Conservation (phyloP, 2,113 vertebrate genomes). For the Phycodurus eques region DNA sequence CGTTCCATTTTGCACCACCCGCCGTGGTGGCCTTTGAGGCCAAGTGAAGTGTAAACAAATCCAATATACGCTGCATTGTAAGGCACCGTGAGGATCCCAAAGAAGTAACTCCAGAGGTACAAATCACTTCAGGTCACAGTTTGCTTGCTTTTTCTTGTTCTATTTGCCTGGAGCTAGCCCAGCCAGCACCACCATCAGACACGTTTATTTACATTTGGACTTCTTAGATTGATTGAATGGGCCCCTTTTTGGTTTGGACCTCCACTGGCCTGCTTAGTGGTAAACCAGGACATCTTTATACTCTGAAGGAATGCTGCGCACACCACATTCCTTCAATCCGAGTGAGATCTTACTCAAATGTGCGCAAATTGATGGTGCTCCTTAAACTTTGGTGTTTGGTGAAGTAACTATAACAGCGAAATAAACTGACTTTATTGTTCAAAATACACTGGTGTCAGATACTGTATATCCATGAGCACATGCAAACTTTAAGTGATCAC, state of each 20-base stretch:
- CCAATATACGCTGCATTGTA: constrained; percentile 70
- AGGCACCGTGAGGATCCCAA: constrained; percentile 51
- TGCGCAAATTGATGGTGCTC: constrained; percentile 5
- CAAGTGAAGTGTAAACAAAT: constrained; percentile 77
- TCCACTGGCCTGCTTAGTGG: constrained; percentile 61
- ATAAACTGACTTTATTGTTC: not conserved
- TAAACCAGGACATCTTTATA: constrained; percentile 56
- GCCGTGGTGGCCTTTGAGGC: constrained; percentile 64
- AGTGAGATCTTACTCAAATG: constrained; percentile 12
- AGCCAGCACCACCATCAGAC: constrained; percentile 46
- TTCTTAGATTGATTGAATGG: constrained; percentile 61
- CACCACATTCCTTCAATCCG: constrained; percentile 26
- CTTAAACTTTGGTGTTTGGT: not conserved
- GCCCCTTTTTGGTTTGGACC: constrained; percentile 46
- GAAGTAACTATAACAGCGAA: not conserved
- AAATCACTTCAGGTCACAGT: constrained; percentile 66
- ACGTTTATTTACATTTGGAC: constrained; percentile 68
- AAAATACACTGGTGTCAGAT: no score
- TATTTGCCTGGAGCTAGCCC: constrained; percentile 34
- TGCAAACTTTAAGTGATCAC: no score
- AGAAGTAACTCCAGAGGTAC: constrained; percentile 63
- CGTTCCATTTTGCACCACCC: constrained; percentile 63
- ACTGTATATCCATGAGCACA: no score
- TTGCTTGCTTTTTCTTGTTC: constrained; percentile 66
- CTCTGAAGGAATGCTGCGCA: constrained; percentile 26